Percentiles rank a stretch among this genome's conserved stretches.
Evolutionary conservation across 2,888 invertebrate genomes (phyloP).

Genomic region (Bursaphelenchus okinawaensis): DNA sequence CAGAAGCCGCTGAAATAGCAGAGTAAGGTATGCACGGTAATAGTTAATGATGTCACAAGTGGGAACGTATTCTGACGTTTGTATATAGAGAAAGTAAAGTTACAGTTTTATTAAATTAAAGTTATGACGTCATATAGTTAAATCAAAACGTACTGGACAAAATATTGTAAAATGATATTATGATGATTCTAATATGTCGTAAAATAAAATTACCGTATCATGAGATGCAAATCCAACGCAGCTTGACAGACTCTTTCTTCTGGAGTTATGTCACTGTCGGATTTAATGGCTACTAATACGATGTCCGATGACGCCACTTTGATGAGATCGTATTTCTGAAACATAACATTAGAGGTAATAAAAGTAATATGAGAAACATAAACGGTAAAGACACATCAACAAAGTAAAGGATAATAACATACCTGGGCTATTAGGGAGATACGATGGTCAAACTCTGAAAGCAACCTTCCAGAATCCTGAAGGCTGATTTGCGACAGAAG

Average conservation of each 20-base stretch:
- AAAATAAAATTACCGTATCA: constrained; percentile 17
- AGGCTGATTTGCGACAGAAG: constrained; percentile 46
- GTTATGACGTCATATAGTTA: too few species aligned
- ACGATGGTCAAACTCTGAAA: constrained; percentile 46
- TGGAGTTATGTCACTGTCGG: constrained; percentile 16
- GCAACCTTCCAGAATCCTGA: constrained; percentile 46
- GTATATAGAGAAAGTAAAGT: too few species aligned
- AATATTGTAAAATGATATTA: not conserved
- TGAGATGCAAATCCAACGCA: constrained; percentile 26
- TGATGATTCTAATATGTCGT: not conserved
- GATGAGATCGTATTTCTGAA: constrained; percentile 28
- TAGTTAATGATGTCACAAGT: too few species aligned
- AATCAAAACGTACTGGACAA: not conserved
- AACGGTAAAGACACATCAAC: too few species aligned
- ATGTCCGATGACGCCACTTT: constrained; percentile 31
- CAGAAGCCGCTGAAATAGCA: constrained; percentile 47
- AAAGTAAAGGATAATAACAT: too few species aligned
- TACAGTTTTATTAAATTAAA: too few species aligned
- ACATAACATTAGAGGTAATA: not conserved
- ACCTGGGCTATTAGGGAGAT: constrained; percentile 27
- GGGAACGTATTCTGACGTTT: too few species aligned
- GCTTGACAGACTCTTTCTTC: constrained; percentile 27
- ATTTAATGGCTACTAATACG: constrained; percentile 23
- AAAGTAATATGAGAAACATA: too few species aligned
- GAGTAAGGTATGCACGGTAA: too few species aligned